phyloP scores from a whole-genome alignment of 2,113 vertebrate species.

The Prochilodus magdalenae region DNA sequence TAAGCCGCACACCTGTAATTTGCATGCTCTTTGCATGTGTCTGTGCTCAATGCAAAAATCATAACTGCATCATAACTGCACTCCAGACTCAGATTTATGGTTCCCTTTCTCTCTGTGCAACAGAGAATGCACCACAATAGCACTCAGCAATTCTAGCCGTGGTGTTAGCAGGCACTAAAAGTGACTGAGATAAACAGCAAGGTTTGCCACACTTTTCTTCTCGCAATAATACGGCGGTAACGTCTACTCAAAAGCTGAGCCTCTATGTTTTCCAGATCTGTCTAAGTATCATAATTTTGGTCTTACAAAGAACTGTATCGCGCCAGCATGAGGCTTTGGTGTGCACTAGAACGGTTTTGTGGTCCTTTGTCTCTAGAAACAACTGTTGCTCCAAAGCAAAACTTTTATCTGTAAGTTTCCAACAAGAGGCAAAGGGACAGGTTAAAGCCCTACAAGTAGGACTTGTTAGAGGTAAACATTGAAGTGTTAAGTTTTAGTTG shows the following conservation, averaged over 20 bases:
- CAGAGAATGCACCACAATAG: constrained; percentile 16
- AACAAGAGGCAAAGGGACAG: neutral
- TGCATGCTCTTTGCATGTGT: constrained; percentile 68
- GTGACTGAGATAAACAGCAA: constrained; percentile 37
- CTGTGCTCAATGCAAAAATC: constrained; percentile 70
- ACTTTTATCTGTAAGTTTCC: neutral
- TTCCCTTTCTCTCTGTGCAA: neutral
- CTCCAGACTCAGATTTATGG: constrained; percentile 51
- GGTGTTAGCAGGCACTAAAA: neutral
- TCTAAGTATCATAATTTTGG: constrained; percentile 38
- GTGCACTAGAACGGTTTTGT: constrained; percentile 8
- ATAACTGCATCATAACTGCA: constrained; percentile 62
- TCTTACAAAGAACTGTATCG: constrained; percentile 6
- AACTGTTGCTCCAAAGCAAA: neutral
- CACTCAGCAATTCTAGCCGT: constrained; percentile 16
- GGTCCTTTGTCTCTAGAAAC: constrained; percentile 3
- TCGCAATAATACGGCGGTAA: constrained; percentile 19
- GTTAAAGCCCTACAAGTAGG: neutral
- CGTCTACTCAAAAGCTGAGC: constrained; percentile 7
- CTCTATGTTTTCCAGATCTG: constrained; percentile 4
- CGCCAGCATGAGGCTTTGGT: neutral
- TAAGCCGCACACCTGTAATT: constrained; percentile 42
- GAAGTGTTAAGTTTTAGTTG: no score
- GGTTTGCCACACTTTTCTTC: constrained; percentile 4
- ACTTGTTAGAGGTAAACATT: no score